Percentiles rank a stretch among this genome's conserved stretches.
Conservation (phyloP, 2,888 invertebrate species). For the Drosophila trichaetosa region DNA sequence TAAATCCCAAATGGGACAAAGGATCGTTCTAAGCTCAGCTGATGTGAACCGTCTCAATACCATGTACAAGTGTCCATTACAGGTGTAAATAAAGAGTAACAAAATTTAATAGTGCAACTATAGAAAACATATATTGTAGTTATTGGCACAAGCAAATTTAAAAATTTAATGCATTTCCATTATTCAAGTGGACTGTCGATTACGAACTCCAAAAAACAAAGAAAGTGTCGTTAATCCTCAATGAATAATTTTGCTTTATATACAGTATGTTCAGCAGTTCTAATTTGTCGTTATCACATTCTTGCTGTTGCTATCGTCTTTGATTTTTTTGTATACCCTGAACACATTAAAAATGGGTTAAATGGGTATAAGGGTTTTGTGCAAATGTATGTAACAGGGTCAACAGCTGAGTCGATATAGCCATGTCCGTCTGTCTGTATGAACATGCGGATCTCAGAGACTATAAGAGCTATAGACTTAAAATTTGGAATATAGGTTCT, state of each 20-base stretch:
- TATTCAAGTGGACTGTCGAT: background rate
- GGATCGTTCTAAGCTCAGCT: slow-evolving; percentile 44
- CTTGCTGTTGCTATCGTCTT: background rate
- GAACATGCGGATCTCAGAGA: too few species aligned
- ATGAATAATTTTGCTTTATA: background rate
- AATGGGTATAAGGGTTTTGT: too few species aligned
- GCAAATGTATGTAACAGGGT: too few species aligned
- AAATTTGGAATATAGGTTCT: too few species aligned
- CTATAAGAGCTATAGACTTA: too few species aligned
- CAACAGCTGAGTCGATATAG: too few species aligned
- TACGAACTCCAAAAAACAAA: background rate
- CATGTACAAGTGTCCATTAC: slow-evolving; percentile 68
- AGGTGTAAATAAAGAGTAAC: slow-evolving; percentile 7
- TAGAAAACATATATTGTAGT: too few species aligned
- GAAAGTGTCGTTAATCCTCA: background rate
- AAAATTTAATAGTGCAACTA: background rate
- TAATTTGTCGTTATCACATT: background rate
- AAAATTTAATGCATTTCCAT: background rate
- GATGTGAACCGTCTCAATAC: slow-evolving; percentile 66
- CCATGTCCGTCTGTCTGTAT: too few species aligned
- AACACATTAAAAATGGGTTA: too few species aligned
- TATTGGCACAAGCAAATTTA: too few species aligned
- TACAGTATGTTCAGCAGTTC: background rate
- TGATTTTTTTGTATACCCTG: background rate
- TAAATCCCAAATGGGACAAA: slow-evolving; percentile 63